phyloP scores from a whole-genome alignment of 2,113 vertebrate genomes.

The Callospermophilus lateralis region DNA sequence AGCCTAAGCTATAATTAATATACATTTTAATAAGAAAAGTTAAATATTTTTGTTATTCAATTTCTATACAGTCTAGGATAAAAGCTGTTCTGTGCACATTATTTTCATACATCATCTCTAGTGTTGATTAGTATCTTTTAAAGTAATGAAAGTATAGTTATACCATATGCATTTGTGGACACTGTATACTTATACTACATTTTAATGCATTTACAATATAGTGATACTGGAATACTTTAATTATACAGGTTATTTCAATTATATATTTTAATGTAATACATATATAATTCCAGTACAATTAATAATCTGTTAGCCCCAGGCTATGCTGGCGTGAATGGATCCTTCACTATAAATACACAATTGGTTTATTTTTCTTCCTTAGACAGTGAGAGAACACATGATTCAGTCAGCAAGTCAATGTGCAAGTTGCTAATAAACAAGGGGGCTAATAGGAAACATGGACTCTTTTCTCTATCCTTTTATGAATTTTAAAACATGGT shows the following conservation, averaged over 20 bases:
- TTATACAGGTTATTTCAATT: not conserved
- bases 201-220: not conserved
- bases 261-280: not conserved
- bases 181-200: not conserved
- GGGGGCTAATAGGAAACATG: not conserved
- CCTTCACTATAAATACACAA: not conserved
- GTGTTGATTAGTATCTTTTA: not conserved
- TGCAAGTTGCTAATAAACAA: not conserved
- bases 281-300: not conserved
- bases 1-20: conserved; percentile 10
- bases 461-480: not conserved
- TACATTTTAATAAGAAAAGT: conserved; percentile 22
- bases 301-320: conserved; percentile 5
- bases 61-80: not conserved
- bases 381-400: not conserved
- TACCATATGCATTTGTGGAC: not conserved
- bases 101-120: not conserved
- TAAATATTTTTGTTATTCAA: not conserved
- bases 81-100: not conserved
- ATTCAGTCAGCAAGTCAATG: not conserved
- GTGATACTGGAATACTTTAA: not conserved
- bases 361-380: not conserved
- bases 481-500: not conserved
- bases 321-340: not conserved
- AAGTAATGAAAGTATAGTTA: not conserved